Conservation (phyloP, 2,888 invertebrate species). For the Eugnorisma glareosa region DNA sequence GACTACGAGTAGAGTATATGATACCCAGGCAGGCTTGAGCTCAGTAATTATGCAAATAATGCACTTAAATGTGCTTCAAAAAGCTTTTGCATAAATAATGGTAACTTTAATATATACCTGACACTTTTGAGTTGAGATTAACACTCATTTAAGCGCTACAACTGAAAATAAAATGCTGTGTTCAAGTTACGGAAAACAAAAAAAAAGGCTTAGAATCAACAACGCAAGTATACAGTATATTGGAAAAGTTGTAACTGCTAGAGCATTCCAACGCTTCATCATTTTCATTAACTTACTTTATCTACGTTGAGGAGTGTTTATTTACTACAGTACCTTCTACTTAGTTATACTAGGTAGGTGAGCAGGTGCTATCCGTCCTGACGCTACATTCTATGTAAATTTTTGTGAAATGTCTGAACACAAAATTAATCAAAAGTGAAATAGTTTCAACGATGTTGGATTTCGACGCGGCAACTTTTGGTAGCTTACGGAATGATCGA, state of each 20-base stretch:
- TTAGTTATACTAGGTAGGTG: background rate
- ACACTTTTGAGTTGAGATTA: background rate
- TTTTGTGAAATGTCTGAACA: background rate
- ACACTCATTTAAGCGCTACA: background rate
- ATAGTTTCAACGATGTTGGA: background rate
- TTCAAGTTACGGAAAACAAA: background rate
- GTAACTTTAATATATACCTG: background rate
- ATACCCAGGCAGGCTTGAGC: background rate
- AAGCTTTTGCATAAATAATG: background rate
- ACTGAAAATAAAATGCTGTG: background rate
- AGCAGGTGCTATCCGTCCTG: background rate
- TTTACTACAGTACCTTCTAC: background rate
- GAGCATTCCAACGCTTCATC: background rate
- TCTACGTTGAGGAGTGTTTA: background rate
- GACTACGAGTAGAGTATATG: background rate
- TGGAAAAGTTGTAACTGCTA: slow-evolving; percentile 16
- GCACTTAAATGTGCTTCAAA: background rate
- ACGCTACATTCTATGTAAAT: background rate
- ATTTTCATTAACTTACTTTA: slow-evolving; percentile 8
- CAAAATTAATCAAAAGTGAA: background rate
- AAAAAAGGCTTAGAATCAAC: background rate
- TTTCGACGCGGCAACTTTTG: background rate
- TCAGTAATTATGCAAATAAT: slow-evolving; percentile 1
- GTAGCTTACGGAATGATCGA: background rate
- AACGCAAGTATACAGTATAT: slow-evolving; percentile 3